Base-by-base conservation (phyloP, 1,140 invertebrate genomes). In the Aricia agestis region DNA sequence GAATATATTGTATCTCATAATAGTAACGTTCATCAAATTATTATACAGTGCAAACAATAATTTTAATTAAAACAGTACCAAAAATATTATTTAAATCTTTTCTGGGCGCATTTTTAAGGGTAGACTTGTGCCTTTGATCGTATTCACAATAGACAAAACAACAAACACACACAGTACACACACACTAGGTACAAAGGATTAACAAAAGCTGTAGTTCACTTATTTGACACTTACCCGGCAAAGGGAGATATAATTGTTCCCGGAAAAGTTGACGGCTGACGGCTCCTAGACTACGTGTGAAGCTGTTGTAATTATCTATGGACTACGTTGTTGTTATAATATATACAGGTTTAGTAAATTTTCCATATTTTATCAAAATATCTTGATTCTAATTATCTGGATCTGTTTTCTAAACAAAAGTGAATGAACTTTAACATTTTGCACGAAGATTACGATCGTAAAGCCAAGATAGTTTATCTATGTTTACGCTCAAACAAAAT, bases 171-270 rank as follows among this genome's bases (percentile, higher is more conserved):
- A 25, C 25, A 42, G 3, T 3, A 25, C 25, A 25, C 25, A 42
- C 41, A 42, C 45, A 52, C 11, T 15, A n/a, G n/a, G n/a, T n/a
- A 52, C 45, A 52, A 52, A 52, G 45, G 10, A 15, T 52, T 52
- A 4, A 13, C 45, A 15, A 52, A 52, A 52, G 36, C 9, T 52
- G 45, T 15, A 52, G 9, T 52, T 15, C 5, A n/a, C n/a, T n/a
- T 52, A 52, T 52, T 52, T 52, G 45, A 52, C 45, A 52, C 45
- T 52, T 42, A 42, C 41, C 41, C 45, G 45, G 9, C 45, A 52
- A 11, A 15, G 25, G 9, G 63, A 66, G 63, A 66, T 32, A 32
- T 66, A 25, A 32, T 66, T 66, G 63, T 66, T 66, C 32, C 19
- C 25, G n/a, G 19, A 66, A 13, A 66, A 66, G 63, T 65, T 65